Base-by-base conservation (phyloP, 1,140 invertebrate species). In the Portunus trituberculatus region DNA sequence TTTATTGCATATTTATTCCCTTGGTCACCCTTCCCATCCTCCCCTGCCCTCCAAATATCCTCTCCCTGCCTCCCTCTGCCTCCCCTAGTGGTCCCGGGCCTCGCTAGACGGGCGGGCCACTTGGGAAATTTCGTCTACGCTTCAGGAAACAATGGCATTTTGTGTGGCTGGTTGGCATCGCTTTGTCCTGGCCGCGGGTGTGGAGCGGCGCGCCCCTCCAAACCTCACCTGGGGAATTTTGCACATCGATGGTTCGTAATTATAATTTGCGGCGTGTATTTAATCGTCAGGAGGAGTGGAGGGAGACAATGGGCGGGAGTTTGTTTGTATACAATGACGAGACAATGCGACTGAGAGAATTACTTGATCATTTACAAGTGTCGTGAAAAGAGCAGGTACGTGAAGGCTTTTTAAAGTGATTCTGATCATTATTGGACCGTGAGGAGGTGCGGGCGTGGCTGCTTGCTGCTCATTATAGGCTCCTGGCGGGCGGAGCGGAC, bases 121-220 rank as follows among this genome's bases (percentile, higher is more conserved):
- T 84, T 59, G 93, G 93, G 93, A 94, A 94, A 94, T 94, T 84
- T 94, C 67, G 39, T 84, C 67, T 76, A 31, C 93, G 93, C 88
- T 94, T 94, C 93, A 67, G 31, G 32, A 91, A 91, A 94, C 93
- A 94, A 94, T 91, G 93, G 93, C 59, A 94, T 94, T 94, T 94
- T 94, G 93, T 94, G 52, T 94, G 10, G 25, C 45, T 48, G 29
- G 59, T 86, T 91, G 93, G 20, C 93, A 84, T 84, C 89, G 67
- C 89, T 94, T 94, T 94, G 93, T 94, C 84, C 88, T 4, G 46
- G 31, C 59, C 28, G 86, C 87, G 48, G 39, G 86, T 52, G 86
- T 89, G 89, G 89, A 94, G 93, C 28, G 84, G 29, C 31, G 32
- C 93, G 86, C 39, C 88, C 52, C 52, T 20, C 52, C 52, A 59